Conservation (phyloP, 2,797 vertebrate species). For the Chromis chromis region DNA sequence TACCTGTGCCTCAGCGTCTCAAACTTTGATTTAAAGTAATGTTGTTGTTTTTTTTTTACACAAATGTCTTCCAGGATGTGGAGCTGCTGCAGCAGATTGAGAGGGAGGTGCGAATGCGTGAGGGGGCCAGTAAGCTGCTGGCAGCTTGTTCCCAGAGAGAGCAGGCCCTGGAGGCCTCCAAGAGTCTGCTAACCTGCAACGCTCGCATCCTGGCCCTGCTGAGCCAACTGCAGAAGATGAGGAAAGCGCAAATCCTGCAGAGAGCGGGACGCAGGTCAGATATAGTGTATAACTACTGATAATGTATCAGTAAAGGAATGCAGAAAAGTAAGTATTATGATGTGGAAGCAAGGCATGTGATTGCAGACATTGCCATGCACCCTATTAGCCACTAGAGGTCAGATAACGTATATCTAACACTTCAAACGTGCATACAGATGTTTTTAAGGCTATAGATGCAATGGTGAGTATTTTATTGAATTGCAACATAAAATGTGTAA, state of each 20-base stretch:
- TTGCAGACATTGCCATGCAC: background rate
- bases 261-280: constrained; percentile 83
- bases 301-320: no score
- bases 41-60: no score
- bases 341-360: background rate
- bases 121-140: constrained; percentile 89
- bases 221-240: constrained; percentile 88
- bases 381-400: constrained; percentile 12
- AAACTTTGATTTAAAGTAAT: background rate
- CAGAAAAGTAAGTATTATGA: background rate
- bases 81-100: constrained; percentile 89
- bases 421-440: no score
- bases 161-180: constrained; percentile 90
- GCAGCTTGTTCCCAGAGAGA: constrained; percentile 89
- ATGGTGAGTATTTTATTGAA: no score
- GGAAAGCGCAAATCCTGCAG: constrained; percentile 86
- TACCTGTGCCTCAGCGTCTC: background rate
- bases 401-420: background rate
- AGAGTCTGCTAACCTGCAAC: constrained; percentile 88
- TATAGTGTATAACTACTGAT: background rate
- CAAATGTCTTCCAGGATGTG: constrained; percentile 79
- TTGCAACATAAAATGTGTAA: background rate
- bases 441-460: no score
- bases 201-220: constrained; percentile 89
- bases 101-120: constrained; percentile 90